Evolutionary conservation across 1,140 invertebrate species (phyloP), one percentile per base, ranked within the genome.

Genomic region (Drosophila bocqueti): DNA sequence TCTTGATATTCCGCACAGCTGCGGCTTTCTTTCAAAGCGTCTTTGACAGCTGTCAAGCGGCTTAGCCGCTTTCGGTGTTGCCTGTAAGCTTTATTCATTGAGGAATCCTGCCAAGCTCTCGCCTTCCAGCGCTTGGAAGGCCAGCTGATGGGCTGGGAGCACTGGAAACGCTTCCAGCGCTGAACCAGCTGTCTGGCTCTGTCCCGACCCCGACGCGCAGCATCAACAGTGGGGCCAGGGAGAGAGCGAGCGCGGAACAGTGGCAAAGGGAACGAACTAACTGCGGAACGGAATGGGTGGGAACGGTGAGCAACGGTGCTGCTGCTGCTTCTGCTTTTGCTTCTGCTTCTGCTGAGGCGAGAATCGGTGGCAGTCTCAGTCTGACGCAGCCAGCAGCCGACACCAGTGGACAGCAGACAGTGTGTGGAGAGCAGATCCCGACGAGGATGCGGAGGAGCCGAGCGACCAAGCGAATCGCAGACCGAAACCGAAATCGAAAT

Each of bases 11-110:
- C 34, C 15, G 15, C 54, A 26, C 36, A 58, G 36, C 21, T n/a
- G 60, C n/a, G 31, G 24, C 47, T 18, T 38, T 26, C 16, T n/a
- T 58, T 43, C 21, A 21, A 36, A 43, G 31, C 10, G 5, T 31
- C 6, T 54, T 47, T 71, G 67, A 68, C 64, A 71, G 49, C 64
- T 71, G 67, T 47, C 67, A 71, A 40, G 24, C 29, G 40, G 21
- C 10, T 52, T 21, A 21, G 24, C 55, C 29, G 36, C 61, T n/a
- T 63, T 18, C 16, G 11, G 10, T 36, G 21, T 34, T 15, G 34
- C 49, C 21, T 13, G 50, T 55, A 66, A 84, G 82, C 82, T 85
- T 81, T 83, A 77, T 85, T 85, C 82, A 85, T 85, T 85, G 74
- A 85, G 58, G 52, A 85, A 78, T 60, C 55, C 38, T 21, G 57